Evolutionary conservation across 2,888 invertebrate genomes (phyloP), one percentile per base, ranked within the genome.

Genomic region (Ceriagrion tenellum): DNA sequence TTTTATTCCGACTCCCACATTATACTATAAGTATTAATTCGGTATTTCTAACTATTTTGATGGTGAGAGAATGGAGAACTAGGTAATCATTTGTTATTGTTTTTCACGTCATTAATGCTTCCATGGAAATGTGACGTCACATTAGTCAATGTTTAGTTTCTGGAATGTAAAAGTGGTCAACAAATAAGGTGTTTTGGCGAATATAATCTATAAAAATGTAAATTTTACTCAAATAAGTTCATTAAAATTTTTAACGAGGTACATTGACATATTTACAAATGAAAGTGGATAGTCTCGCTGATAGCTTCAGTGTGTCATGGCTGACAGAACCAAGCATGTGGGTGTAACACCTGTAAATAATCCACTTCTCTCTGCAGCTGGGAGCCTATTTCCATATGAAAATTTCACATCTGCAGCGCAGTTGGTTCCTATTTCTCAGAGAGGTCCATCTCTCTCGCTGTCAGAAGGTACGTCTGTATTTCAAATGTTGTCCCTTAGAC

Each of bases 301-400:
- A 26, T 47, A 69, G 16, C 12, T 69, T 74, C 69, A 47, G 69
- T 69, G 93, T 93, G 69, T 93, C 93, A 93, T 93, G 93, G 93
- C 93, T 69, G 93, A 93, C 69, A 93, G 93, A 26, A 47, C 93
- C 35, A 69, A 69, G 47, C 69, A 69, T 69, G 93, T 93, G 93
- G 93, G 93, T 93, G 63, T 69, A 93, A 93, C 93, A 69, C 93
- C 93, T 93, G 93, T 93, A 69, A 93, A 93, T 69, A 93, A 93
- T 93, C 93, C 93, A 26, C 93, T 93, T 93, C 93, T 93, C 69
- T 93, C 93, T 69, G 93, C 93, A 69, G 93, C 93, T 69, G 93
- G 93, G n/a, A 93, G 47, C 47, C 47, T 69, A 69, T 93, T 93
- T 93, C 93, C 93, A 18, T 93, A 69, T 47, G 93, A 93, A 93